phyloP scores from a whole-genome alignment of 2,113 vertebrate genomes.

The Paracanthobrama guichenoti region DNA sequence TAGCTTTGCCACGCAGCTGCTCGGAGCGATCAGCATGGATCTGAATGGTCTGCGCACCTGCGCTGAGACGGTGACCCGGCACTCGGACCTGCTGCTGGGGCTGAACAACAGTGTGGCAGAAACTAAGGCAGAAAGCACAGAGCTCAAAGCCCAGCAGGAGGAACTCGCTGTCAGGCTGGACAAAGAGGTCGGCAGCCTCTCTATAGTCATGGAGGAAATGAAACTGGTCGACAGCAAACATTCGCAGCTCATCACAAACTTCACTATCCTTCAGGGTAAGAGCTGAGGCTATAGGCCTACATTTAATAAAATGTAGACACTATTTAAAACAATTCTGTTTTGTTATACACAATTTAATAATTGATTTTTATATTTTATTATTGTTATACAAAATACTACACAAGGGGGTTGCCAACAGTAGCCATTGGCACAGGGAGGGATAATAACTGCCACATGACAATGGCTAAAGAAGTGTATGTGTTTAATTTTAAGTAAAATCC shows the following conservation, averaged over 20 bases:
- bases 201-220: conserved; percentile 98
- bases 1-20: conserved; percentile 88
- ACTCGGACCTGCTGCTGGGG: conserved; percentile 84
- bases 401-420: too few relatives aligned
- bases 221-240: conserved; percentile 96
- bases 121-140: conserved; percentile 79
- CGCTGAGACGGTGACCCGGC: conserved; percentile 85
- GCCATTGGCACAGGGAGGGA: too few relatives aligned
- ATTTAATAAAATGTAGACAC: background rate
- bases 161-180: conserved; percentile 87
- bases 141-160: conserved; percentile 87
- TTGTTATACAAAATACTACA: too few relatives aligned
- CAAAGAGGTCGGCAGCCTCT: conserved; percentile 87
- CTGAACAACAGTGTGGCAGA: conserved; percentile 86
- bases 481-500: too few relatives aligned
- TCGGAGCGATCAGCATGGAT: conserved; percentile 85
- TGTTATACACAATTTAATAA: background rate
- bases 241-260: conserved; percentile 95
- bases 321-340: background rate
- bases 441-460: too few relatives aligned
- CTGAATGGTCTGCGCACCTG: conserved; percentile 91
- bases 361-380: too few relatives aligned
- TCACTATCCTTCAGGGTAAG: conserved; percentile 94
- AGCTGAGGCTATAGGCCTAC: background rate
- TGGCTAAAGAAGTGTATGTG: too few relatives aligned